A percentile compares a stretch with the other conserved stretches of the same genome.
phyloP scores from a whole-genome alignment of 1,140 invertebrate genomes.

The Scaptomyza graminum region DNA sequence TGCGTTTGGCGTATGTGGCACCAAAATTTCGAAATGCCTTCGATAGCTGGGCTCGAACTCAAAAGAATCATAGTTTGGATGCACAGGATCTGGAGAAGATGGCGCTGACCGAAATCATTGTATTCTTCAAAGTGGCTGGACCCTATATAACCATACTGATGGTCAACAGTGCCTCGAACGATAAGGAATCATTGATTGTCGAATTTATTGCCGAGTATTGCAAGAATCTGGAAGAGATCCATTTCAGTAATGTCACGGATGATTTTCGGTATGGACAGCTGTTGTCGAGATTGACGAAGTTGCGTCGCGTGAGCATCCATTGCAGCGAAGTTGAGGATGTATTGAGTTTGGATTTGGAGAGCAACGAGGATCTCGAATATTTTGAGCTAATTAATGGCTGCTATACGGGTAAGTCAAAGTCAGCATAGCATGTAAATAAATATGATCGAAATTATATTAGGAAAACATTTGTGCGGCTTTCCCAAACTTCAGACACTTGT shows the following conservation, averaged over 20 bases:
- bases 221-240: constrained; percentile 58
- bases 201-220: constrained; percentile 65
- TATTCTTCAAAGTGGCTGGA: constrained; percentile 60
- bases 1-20: constrained; percentile 48
- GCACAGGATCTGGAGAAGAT: constrained; percentile 55
- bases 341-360: constrained; percentile 46
- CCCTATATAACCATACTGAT: constrained; percentile 43
- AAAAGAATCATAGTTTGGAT: constrained; percentile 22
- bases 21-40: constrained; percentile 52
- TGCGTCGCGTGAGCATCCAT: constrained; percentile 50
- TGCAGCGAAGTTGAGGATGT: constrained; percentile 69
- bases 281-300: constrained; percentile 36
- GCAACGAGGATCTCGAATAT: constrained; percentile 51
- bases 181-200: constrained; percentile 65
- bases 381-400: constrained; percentile 68
- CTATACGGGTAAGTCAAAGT: constrained; percentile 51
- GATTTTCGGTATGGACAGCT: constrained; percentile 56
- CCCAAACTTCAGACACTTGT: constrained; percentile 49
- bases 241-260: constrained; percentile 61
- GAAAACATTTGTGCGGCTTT: constrained; percentile 64
- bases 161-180: constrained; percentile 47
- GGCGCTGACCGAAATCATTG: constrained; percentile 53
- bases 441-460: constrained; percentile 13
- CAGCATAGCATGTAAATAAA: background rate
- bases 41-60: constrained; percentile 39